Evolutionary conservation across 2,113 vertebrate genomes (phyloP), one percentile per base, ranked within the genome.

Genomic region (Cettia cetti): DNA sequence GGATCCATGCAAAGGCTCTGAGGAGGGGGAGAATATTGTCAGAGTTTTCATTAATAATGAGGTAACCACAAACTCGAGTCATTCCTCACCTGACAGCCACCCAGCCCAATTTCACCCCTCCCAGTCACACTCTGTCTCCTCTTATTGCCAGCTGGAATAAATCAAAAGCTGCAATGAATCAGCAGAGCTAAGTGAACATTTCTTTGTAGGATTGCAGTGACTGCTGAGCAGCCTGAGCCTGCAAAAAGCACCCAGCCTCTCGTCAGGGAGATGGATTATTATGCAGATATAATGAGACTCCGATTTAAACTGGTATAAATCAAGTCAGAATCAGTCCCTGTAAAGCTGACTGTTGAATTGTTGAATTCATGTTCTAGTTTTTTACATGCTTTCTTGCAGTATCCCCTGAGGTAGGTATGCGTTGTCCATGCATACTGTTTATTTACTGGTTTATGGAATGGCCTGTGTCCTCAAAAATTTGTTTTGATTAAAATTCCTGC

Each of bases 401-500:
- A 28, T 40, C 16, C 40, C 40, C 52, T 10, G 6, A 47, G 49
- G 26, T 31, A n/a, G 23, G 8, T 18, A 15, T 89, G 33, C n/a
- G 35, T 84, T 54, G 45, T 82, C n/a, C 69, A 60, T 61, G 87
- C 39, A 81, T 64, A 59, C 26, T 89, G 3, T 39, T 87, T 93
- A 64, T 94, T 92, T 80, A 57, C 84, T 92, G 65, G 33, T 54
- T 92, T 82, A 40, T 94, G 59, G 71, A 69, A 44, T 27, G 42
- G 28, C 59, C 31, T 95, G 33, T 11, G 26, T 44, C 45, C 74
- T 78, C 69, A 78, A 92, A 86, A 86, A 56, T 64, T 72, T 83
- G 49, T 77, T 95, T 89, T 95, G 69, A 94, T 94, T 85, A 94
- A 94, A 97, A 94, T 49, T 90, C 24, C 33, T 78, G 45, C 57